A percentile compares a stretch with the other conserved stretches of the same genome.
Conservation (phyloP, 2,888 invertebrate species). For the Spodoptera picta region DNA sequence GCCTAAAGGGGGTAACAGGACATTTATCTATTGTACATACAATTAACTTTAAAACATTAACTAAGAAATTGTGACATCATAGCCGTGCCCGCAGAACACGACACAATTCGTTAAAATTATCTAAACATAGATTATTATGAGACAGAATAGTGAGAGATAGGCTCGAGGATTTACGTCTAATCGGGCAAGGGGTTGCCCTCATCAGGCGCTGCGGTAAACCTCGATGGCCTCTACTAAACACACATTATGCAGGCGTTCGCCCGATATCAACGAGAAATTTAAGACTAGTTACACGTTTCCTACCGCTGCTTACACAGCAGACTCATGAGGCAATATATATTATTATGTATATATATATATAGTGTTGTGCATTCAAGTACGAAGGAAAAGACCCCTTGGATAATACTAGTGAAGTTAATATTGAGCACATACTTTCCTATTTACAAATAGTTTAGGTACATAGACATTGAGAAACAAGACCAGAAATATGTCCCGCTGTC, state of each 20-base stretch:
- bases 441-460: constrained; percentile 19
- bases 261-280: not conserved
- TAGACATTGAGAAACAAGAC: constrained; percentile 8
- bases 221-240: no score
- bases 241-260: no score
- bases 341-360: constrained; percentile 2
- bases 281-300: constrained; percentile 12
- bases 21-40: constrained; percentile 24
- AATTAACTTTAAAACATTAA: constrained; percentile 36
- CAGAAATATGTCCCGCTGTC: constrained; percentile 17
- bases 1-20: constrained; percentile 1
- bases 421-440: constrained; percentile 46
- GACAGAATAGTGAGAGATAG: constrained; percentile 5
- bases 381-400: constrained; percentile 30
- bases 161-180: constrained; percentile 1
- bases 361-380: constrained; percentile 24
- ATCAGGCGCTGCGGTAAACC: no score
- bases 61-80: constrained; percentile 36
- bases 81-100: constrained; percentile 32
- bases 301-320: not conserved
- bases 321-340: constrained; percentile 6
- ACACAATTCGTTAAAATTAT: constrained; percentile 35
- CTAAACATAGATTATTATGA: constrained; percentile 29
- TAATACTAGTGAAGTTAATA: constrained; percentile 42
- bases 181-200: not conserved